Evolutionary conservation across 2,888 invertebrate species (phyloP).

Genomic region (Idaea straminata): DNA sequence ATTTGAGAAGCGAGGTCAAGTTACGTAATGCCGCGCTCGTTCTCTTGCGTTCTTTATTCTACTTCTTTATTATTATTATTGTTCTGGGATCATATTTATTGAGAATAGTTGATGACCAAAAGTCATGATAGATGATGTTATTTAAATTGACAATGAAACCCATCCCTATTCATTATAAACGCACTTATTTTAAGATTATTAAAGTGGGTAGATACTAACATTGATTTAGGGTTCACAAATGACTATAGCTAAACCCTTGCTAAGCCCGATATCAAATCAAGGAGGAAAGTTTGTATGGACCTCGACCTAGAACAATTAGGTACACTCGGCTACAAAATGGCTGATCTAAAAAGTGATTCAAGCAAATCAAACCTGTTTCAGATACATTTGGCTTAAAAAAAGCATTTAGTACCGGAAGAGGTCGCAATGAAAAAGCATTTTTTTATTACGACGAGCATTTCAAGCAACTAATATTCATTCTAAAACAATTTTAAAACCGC

Average conservation of each 20-base stretch:
- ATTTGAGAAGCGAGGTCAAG: slow-evolving; percentile 44
- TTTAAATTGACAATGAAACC: background rate
- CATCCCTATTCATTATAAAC: background rate
- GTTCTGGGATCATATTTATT: slow-evolving; percentile 11
- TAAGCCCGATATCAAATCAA: background rate
- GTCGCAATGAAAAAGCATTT: background rate
- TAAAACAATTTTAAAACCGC: background rate
- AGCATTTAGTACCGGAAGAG: background rate
- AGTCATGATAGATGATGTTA: background rate
- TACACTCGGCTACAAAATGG: slow-evolving; percentile 5
- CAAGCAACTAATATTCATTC: background rate
- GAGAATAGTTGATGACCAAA: slow-evolving; percentile 5
- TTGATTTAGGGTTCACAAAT: background rate
- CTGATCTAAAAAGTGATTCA: background rate
- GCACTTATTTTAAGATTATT: background rate
- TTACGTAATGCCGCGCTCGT: slow-evolving; percentile 50
- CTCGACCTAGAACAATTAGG: background rate
- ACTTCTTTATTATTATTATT: slow-evolving; percentile 44
- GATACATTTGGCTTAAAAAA: background rate
- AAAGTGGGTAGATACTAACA: background rate
- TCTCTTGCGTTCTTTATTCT: slow-evolving; percentile 63
- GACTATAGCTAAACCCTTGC: background rate
- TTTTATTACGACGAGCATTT: background rate
- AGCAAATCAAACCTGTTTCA: background rate
- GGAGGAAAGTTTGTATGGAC: background rate